Evolutionary conservation across 2,888 invertebrate species (phyloP).

Genomic region (Beris chalybata): DNA sequence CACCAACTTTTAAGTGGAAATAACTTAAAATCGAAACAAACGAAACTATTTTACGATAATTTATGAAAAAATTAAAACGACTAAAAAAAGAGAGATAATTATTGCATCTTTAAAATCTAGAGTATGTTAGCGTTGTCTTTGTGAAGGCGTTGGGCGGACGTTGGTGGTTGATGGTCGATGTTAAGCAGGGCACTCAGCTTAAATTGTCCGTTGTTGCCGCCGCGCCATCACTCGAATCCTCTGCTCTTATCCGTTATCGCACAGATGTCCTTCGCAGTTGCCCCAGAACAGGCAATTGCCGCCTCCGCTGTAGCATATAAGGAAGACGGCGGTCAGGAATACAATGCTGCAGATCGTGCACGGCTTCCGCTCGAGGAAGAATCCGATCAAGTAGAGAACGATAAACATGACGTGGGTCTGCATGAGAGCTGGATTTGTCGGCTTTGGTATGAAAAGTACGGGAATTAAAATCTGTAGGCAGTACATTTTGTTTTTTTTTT

Average conservation of each 20-base stretch:
- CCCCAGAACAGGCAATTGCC: conserved; percentile 95
- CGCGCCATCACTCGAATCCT: neutral
- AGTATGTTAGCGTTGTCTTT: no score
- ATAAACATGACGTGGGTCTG: conserved; percentile 98
- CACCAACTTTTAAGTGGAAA: no score
- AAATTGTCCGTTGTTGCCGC: no score
- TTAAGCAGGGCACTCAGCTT: no score
- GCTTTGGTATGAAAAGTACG: conserved; percentile 95
- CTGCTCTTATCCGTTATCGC: conserved; percentile 57
- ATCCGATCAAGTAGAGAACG: conserved; percentile 92
- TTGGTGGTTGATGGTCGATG: no score
- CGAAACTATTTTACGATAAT: no score
- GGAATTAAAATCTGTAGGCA: conserved; percentile 97
- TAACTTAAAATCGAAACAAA: no score
- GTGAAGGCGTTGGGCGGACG: no score
- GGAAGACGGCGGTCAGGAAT: conserved; percentile 88
- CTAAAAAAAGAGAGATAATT: no score
- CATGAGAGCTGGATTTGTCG: conserved; percentile 92
- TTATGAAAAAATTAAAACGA: no score
- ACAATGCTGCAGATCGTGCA: conserved; percentile 97
- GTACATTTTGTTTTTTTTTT: conserved; percentile 67
- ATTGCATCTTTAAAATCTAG: no score
- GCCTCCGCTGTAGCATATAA: conserved; percentile 94
- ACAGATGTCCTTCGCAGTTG: conserved; percentile 72
- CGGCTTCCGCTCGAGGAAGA: conserved; percentile 95